Evolutionary conservation across 2,888 invertebrate species (phyloP), one percentile per base, ranked within the genome.

Genomic region (Sesamia inferens): DNA sequence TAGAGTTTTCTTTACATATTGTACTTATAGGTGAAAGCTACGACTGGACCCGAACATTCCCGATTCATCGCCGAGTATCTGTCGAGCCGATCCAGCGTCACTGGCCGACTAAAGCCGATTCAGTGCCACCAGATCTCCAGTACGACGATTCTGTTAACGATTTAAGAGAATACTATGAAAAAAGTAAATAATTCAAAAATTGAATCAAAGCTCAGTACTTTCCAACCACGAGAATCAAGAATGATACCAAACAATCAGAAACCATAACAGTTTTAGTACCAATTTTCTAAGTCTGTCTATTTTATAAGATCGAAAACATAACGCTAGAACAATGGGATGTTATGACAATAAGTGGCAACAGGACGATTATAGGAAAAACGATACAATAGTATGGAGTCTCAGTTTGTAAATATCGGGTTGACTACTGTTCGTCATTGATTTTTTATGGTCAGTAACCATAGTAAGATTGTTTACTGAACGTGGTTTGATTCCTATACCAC

Each of bases 321-420:
- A 22, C 55, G 11, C 13, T 68, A 54, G 82, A 89, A 89, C 89
- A 89, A 89, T 89, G 78, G 84, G 0, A 6, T 89, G 87, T 89
- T 89, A 81, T 79, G 88, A 86, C 85, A 89, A 65, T 72, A 71
- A 22, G 48, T 57, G 58, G 72, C 66, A 83, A 84, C 80, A 78
- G 19, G 54, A 79, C 71, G 76, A 80, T 87, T 85, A 83, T 85
- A 79, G 85, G 88, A 88, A 88, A 88, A 86, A 86, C 82, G 84
- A 85, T 67, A 89, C 87, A 87, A 86, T 87, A 82, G 82, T 68
- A 51, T 55, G 24, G 61, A 24, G 31, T 24, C 63, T 59, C 1
- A 79, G 85, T 86, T 88, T 88, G 83, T 88, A 89, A 89, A 89
- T 84, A 87, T 76, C 0, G 14, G 42, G 51, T 24, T 63, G 31